Evolutionary conservation across 2,888 invertebrate species (phyloP).

Genomic region (Lysandra coridon): DNA sequence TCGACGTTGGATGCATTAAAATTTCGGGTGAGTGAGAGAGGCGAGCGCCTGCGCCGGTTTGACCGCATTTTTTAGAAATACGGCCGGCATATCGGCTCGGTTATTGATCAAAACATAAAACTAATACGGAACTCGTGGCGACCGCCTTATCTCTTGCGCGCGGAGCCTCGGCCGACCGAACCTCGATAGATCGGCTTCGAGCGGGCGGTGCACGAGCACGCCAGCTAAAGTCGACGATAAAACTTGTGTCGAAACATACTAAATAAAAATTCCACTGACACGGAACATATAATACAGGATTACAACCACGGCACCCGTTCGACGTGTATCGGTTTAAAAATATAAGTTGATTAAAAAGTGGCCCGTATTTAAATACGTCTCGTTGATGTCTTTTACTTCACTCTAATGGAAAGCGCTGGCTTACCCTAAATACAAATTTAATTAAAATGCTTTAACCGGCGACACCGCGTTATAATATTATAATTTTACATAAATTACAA

Average conservation of each 20-base stretch:
- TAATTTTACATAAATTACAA: slow-evolving; percentile 28
- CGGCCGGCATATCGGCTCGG: slow-evolving; percentile 74
- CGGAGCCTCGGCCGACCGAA: neutral
- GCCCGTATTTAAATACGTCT: slow-evolving; percentile 49
- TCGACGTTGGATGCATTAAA: slow-evolving; percentile 77
- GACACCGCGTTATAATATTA: slow-evolving; percentile 20
- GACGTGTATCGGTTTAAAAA: slow-evolving; percentile 3
- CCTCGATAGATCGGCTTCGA: neutral
- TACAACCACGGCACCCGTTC: slow-evolving; percentile 23
- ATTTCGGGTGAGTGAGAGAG: slow-evolving; percentile 80
- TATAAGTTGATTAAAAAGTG: slow-evolving; percentile 29
- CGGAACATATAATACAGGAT: slow-evolving; percentile 12
- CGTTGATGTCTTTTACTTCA: slow-evolving; percentile 77
- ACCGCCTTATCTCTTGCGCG: neutral
- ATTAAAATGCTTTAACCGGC: slow-evolving; percentile 36
- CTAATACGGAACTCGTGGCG: slow-evolving; percentile 40
- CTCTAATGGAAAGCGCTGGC: slow-evolving; percentile 68
- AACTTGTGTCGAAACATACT: slow-evolving; percentile 25
- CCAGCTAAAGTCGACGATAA: neutral
- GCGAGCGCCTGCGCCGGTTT: slow-evolving; percentile 75
- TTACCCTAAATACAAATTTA: slow-evolving; percentile 36
- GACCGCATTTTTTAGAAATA: slow-evolving; percentile 80
- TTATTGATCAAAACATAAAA: slow-evolving; percentile 77
- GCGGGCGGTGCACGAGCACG: neutral
- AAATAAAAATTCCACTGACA: slow-evolving; percentile 18